Conservation (phyloP, 2,888 invertebrate species). For the Resseliella maxima region DNA sequence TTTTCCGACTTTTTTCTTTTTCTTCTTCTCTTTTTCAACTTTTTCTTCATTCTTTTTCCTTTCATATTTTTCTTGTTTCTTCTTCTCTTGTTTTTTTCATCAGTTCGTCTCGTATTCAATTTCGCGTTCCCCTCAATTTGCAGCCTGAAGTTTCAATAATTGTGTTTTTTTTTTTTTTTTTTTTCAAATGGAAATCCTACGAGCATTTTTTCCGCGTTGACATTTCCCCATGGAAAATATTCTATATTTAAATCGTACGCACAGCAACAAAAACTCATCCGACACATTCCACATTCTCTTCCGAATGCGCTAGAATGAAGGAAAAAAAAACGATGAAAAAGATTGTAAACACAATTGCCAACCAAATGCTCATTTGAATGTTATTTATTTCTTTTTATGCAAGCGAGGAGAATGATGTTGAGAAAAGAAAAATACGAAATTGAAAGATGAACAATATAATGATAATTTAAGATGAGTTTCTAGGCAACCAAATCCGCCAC, state of each 20-base stretch:
- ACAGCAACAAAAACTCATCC: not conserved
- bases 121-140: not conserved
- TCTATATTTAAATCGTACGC: constrained; percentile 34
- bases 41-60: not conserved
- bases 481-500: not conserved
- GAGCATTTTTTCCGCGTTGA: not conserved
- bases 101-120: too few species aligned
- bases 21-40: not conserved
- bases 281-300: not conserved
- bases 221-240: constrained; percentile 2
- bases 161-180: too few species aligned
- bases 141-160: not conserved
- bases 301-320: not conserved
- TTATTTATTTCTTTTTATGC: not conserved
- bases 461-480: not conserved
- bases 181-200: not conserved
- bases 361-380: constrained; percentile 4
- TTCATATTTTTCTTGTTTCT: not conserved
- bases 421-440: not conserved
- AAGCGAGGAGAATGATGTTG: not conserved
- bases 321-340: not conserved
- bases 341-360: not conserved
- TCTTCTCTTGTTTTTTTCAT: not conserved
- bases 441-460: not conserved
- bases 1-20: not conserved